These are phyloP conservation scores for Paragorgia papillata DNA, from an alignment of 92 coral and sea anemone genomes.

Conservation along the genomic window DNA sequence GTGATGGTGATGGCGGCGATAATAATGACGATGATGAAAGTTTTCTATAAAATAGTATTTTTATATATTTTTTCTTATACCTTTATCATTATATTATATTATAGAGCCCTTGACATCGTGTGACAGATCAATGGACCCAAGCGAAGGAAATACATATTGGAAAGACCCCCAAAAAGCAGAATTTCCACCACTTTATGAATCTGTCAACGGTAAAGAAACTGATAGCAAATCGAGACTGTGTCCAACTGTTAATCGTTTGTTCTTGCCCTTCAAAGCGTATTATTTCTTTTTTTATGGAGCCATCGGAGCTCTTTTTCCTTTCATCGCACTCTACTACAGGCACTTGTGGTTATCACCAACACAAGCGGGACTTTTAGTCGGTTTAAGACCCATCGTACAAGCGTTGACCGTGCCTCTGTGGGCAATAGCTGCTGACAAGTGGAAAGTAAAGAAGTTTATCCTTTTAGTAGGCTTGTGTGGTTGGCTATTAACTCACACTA, in stretches of 20 bases:
- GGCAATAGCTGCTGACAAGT: conserved; percentile 30
- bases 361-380: conserved; percentile 38
- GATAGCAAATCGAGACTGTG: conserved; percentile 1
- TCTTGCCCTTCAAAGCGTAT: conserved; percentile 34
- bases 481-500: conserved; percentile 28
- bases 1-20: no score
- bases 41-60: no score
- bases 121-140: conserved; percentile 15
- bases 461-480: conserved; percentile 34
- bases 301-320: conserved; percentile 30
- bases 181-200: conserved; percentile 39
- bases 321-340: conserved; percentile 37
- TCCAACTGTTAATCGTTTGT: conserved; percentile 1
- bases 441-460: conserved; percentile 11
- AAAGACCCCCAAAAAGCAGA: conserved; percentile 5
- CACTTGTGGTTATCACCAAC: conserved; percentile 32
- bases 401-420: conserved; percentile 15
- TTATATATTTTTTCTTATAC: no score
- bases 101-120: neutral
- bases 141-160: conserved; percentile 12
- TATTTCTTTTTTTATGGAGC: conserved; percentile 43
- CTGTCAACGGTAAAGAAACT: conserved; percentile 28
- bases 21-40: no score
- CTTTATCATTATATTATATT: no score
- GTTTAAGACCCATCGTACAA: conserved; percentile 36